A percentile compares a stretch with the other conserved stretches of the same genome.
These are phyloP conservation scores for Hephaestus fuliginosus DNA, from an alignment of 2,797 vertebrate species.

Conservation along the genomic window DNA sequence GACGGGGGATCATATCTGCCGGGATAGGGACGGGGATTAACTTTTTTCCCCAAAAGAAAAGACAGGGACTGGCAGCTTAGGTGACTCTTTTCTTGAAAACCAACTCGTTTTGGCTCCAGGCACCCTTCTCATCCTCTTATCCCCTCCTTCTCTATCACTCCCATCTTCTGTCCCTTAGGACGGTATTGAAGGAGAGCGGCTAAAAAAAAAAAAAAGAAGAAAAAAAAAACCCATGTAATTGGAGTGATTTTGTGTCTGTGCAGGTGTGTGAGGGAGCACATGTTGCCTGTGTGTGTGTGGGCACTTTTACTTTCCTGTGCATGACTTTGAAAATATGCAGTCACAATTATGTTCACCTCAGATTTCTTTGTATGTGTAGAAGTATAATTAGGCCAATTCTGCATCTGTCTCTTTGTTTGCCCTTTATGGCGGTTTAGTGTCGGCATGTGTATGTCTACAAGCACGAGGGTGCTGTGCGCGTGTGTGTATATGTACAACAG, in stretches of 20 bases:
- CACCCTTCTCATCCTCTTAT: slow-evolving; percentile 70
- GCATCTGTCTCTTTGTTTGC: background rate
- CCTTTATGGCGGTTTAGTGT: background rate
- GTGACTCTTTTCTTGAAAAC: slow-evolving; percentile 81
- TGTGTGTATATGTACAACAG: background rate
- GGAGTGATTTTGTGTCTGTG: slow-evolving; percentile 70
- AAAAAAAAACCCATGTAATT: slow-evolving; percentile 67
- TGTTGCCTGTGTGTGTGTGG: slow-evolving; percentile 32
- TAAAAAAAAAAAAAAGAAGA: slow-evolving; percentile 34
- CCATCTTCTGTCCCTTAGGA: slow-evolving; percentile 74
- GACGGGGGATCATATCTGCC: slow-evolving; percentile 76
- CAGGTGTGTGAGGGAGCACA: slow-evolving; percentile 51
- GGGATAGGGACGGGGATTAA: slow-evolving; percentile 77
- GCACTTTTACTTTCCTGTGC: background rate
- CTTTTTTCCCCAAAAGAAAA: slow-evolving; percentile 79
- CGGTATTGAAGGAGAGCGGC: slow-evolving; percentile 57
- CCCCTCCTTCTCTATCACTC: slow-evolving; percentile 63
- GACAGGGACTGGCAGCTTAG: slow-evolving; percentile 80
- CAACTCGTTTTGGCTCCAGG: slow-evolving; percentile 73
- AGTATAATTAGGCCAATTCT: background rate
- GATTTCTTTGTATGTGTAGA: background rate
- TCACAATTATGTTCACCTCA: background rate
- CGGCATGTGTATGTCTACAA: background rate
- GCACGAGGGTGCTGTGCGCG: background rate
- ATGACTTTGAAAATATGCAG: background rate